These are phyloP conservation scores for Fragum sueziense DNA, from an alignment of 2,888 invertebrate genomes.

Conservation along the genomic window DNA sequence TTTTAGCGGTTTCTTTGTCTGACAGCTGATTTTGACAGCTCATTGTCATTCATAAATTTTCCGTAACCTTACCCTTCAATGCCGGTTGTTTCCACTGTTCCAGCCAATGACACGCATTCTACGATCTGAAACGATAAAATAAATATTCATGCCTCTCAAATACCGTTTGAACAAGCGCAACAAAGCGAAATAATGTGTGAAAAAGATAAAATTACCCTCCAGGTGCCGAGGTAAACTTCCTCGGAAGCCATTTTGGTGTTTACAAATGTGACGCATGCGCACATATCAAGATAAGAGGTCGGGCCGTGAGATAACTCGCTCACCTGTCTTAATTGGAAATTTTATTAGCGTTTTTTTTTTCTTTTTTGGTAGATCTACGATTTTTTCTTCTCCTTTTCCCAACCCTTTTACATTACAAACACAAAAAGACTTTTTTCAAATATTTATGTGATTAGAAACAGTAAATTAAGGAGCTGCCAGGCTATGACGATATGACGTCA, in stretches of 20 bases:
- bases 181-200: background rate
- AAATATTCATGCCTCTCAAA: background rate
- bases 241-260: constrained; percentile 68
- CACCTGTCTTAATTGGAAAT: background rate
- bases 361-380: too few species aligned
- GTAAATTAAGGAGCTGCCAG: too few species aligned
- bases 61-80: constrained; percentile 83
- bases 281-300: constrained; percentile 2
- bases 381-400: too few species aligned
- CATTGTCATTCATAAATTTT: constrained; percentile 2
- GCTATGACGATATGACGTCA: too few species aligned
- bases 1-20: background rate
- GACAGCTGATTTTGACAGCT: constrained; percentile 31
- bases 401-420: too few species aligned
- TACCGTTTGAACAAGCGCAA: too few species aligned
- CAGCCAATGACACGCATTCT: constrained; percentile 83
- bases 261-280: constrained; percentile 61
- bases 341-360: too few species aligned
- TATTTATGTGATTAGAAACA: too few species aligned
- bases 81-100: constrained; percentile 83
- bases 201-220: constrained; percentile 77
- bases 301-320: background rate
- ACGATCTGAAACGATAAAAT: constrained; percentile 82
- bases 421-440: too few species aligned
- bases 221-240: constrained; percentile 75